These are phyloP conservation scores for Branchipolynoe longqiensis DNA, from an alignment of 2,888 invertebrate genomes.

Conservation along the genomic window DNA sequence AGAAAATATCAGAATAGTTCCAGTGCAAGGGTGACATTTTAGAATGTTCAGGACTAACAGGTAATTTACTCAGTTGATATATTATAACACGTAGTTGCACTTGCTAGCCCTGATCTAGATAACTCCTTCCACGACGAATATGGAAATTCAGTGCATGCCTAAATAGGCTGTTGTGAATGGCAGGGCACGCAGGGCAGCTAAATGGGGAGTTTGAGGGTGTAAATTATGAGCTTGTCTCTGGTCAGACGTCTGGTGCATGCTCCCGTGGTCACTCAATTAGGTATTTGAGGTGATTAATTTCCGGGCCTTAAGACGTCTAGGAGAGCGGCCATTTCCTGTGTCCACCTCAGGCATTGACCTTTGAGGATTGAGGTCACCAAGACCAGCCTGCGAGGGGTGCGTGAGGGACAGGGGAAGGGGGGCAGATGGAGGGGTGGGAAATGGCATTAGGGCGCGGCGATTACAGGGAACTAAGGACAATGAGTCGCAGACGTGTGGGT, in stretches of 20 bases:
- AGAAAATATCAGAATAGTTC: too few relatives aligned
- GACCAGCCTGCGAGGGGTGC: background rate
- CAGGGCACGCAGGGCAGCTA: background rate
- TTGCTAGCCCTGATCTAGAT: too few relatives aligned
- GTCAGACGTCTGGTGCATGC: background rate
- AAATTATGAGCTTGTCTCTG: background rate
- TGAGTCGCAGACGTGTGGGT: too few relatives aligned
- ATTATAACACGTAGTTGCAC: too few relatives aligned
- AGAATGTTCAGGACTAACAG: too few relatives aligned
- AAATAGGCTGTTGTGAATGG: background rate
- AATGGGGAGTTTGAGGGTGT: background rate
- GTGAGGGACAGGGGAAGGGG: too few relatives aligned
- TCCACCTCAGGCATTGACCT: slow-evolving; percentile 9
- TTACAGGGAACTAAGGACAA: too few relatives aligned
- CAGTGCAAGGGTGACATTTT: too few relatives aligned
- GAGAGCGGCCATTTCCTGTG: slow-evolving; percentile 6
- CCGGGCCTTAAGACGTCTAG: slow-evolving; percentile 9
- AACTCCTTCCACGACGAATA: too few relatives aligned
- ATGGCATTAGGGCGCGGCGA: too few relatives aligned
- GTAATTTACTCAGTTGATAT: too few relatives aligned
- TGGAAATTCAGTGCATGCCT: background rate
- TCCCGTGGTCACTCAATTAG: slow-evolving; percentile 22
- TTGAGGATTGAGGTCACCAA: background rate
- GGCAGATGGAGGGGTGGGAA: too few relatives aligned
- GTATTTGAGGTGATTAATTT: slow-evolving; percentile 18